Conservation (phyloP, 2,113 vertebrate species). For the Axis porcinus region DNA sequence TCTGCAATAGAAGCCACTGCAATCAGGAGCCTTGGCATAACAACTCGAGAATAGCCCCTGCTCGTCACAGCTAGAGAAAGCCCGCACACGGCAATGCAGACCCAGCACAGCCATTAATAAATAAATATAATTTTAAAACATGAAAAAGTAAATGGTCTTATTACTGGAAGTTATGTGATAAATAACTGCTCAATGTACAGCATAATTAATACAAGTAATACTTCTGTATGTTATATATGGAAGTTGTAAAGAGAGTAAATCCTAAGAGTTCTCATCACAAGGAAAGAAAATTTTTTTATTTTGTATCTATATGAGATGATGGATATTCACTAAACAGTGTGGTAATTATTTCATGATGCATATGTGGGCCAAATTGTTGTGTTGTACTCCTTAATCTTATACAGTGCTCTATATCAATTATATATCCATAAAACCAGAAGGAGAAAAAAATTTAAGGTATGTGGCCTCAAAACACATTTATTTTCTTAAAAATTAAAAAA, state of each 20-base stretch:
- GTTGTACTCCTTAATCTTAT: not conserved
- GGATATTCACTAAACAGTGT: not conserved
- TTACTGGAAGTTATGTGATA: not conserved
- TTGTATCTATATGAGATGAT: not conserved
- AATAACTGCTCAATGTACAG: not conserved
- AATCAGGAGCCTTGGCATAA: not conserved
- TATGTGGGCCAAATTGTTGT: not conserved
- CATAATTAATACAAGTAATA: not conserved
- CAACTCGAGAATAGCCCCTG: not conserved
- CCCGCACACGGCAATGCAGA: fast-evolving
- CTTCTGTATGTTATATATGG: not conserved
- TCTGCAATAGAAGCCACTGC: not conserved
- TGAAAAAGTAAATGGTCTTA: not conserved
- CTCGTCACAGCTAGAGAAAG: not conserved
- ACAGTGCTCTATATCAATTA: not conserved
- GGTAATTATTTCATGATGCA: not conserved
- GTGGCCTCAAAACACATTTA: not conserved
- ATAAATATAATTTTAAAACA: not conserved
- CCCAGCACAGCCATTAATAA: not conserved
- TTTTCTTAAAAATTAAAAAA: not conserved
- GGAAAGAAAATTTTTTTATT: not conserved
- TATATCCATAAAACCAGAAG: not conserved
- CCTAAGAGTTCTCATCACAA: not conserved
- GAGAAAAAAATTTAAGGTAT: not conserved
- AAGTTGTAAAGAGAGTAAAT: not conserved